Base-by-base conservation (phyloP, 2,888 invertebrate species). In the Spisula solida region DNA sequence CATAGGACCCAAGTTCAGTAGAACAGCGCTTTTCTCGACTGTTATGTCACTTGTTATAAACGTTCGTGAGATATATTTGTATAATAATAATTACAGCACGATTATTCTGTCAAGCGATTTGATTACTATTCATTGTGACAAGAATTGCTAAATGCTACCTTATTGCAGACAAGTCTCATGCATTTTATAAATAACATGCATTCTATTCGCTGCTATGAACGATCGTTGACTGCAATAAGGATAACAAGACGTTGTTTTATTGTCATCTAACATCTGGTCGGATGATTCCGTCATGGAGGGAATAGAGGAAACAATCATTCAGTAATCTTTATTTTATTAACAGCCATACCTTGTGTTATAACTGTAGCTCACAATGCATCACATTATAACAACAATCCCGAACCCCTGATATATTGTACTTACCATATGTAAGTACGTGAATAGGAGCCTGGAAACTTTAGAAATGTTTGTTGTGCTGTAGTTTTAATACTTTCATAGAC, bases 181-280 rank as follows among this genome's bases (percentile, higher is more conserved):
- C 25, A 66, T 25, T 25, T 25, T 66, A n/a, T 66, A 66, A 25
- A 66, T 66, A 12, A 10, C 25, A 66, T 66, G 2, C 60, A 66
- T 66, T 66, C 60, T 25, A 25, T 25, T 70, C 14, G 75, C 5
- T 14, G 75, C 34, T 18, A 75, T 34, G 75, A 75, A 75, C 12
- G 70, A 70, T 29, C 4, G 2, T 18, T 16, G 10, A 70, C 31
- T 31, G 31, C 29, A 75, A 75, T 34, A 75, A 12, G 16, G 31
- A 75, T 34, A 34, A 75, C 34, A 75, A 75, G 16, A 16, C 34
- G 18, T 14, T 75, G 34, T 75, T 75, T 75, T 75, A 75, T 75
- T 2, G 18, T 18, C 75, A 18, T 34, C 14, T 31, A 31, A 29
- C 29, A 31, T 75, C 75, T 75, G 75, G 75, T 18, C 0, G 14